A percentile compares a stretch with the other conserved stretches of the same genome.
Conservation (phyloP, 2,113 vertebrate genomes). For the Rhinoptilus africanus region DNA sequence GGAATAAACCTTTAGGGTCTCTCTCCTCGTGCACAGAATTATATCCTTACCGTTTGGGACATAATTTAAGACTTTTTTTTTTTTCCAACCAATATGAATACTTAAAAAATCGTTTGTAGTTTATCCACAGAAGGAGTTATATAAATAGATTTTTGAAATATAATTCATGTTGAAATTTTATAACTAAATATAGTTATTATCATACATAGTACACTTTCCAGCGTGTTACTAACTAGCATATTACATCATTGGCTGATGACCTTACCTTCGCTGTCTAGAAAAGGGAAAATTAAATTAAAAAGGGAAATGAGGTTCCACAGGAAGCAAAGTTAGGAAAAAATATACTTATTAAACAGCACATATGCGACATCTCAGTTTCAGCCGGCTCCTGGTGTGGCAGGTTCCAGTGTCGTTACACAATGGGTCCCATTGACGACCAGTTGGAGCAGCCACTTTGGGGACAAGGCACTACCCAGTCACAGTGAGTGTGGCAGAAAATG, state of each 20-base stretch:
- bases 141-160: background rate
- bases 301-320: background rate
- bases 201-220: background rate
- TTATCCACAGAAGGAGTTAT: background rate
- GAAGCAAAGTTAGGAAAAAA: background rate
- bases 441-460: background rate
- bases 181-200: background rate
- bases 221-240: background rate
- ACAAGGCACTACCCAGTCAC: background rate
- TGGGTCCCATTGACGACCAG: background rate
- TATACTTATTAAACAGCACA: background rate
- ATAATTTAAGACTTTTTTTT: background rate
- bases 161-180: background rate
- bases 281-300: conserved; percentile 7
- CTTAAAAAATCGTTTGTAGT: background rate
- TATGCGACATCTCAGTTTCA: background rate
- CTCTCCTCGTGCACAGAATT: background rate
- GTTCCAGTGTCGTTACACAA: background rate
- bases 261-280: background rate
- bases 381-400: background rate
- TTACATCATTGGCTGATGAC: background rate
- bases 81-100: background rate
- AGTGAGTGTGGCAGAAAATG: background rate
- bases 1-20: background rate
- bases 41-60: background rate